phyloP scores from a whole-genome alignment of 2,797 vertebrate genomes.

The Carapus acus region DNA sequence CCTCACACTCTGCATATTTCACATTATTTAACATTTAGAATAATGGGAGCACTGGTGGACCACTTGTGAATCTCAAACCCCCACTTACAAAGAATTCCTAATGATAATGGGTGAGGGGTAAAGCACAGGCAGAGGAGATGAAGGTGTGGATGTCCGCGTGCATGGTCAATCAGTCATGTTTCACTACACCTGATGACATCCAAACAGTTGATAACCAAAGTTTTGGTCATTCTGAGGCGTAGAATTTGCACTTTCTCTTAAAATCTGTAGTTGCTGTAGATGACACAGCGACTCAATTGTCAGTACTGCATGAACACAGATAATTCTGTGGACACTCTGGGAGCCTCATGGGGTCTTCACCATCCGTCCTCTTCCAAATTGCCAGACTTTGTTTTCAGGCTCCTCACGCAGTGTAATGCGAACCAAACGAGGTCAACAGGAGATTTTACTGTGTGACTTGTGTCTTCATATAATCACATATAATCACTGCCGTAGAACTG shows the following conservation, averaged over 20 bases:
- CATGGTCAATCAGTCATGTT: background rate
- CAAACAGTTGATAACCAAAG: slow-evolving; percentile 29
- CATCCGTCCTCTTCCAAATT: slow-evolving; percentile 25
- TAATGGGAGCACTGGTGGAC: no score
- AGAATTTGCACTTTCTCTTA: slow-evolving; percentile 38
- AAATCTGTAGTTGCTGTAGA: slow-evolving; percentile 13
- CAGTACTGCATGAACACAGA: background rate
- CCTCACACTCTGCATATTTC: no score
- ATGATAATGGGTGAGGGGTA: background rate
- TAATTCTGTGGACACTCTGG: slow-evolving; percentile 11
- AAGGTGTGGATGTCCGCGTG: no score
- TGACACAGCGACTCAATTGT: slow-evolving; percentile 12
- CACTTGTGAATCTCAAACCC: no score
- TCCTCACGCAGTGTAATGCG: no score
- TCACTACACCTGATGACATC: background rate
- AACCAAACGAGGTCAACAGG: no score
- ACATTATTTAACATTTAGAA: no score
- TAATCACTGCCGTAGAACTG: background rate
- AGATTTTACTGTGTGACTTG: background rate
- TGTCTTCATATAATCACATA: background rate
- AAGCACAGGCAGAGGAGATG: no score
- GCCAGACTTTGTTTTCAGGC: no score
- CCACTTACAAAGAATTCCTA: no score
- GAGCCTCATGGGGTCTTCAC: slow-evolving; percentile 19
- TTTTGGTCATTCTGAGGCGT: slow-evolving; percentile 12